These are phyloP conservation scores for Quadriops clusia DNA, from an alignment of 2,888 invertebrate genomes.

Conservation along the genomic window DNA sequence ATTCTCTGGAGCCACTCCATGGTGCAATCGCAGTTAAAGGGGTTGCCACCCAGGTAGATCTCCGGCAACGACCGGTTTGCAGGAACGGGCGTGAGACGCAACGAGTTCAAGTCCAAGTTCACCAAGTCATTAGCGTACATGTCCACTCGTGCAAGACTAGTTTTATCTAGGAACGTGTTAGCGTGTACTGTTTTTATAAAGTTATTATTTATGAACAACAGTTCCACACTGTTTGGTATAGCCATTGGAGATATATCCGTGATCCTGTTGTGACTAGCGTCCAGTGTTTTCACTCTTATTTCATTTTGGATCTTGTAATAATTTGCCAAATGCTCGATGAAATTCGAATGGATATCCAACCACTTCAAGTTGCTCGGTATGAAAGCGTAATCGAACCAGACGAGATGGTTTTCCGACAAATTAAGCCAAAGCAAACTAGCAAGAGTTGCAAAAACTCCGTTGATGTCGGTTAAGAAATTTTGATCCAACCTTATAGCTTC, in stretches of 20 bases:
- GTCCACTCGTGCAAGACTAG: slow-evolving; percentile 74
- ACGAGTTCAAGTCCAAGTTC: slow-evolving; percentile 68
- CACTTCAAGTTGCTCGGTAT: slow-evolving; percentile 81
- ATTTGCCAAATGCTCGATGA: slow-evolving; percentile 76
- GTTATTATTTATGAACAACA: slow-evolving; percentile 82
- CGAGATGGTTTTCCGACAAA: slow-evolving; percentile 80
- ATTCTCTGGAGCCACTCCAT: slow-evolving; percentile 92
- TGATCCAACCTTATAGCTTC: slow-evolving; percentile 81
- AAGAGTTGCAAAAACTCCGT: slow-evolving; percentile 77
- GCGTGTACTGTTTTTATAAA: slow-evolving; percentile 68
- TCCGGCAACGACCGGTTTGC: slow-evolving; percentile 67
- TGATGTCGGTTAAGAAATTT: slow-evolving; percentile 79
- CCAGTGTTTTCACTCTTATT: slow-evolving; percentile 70
- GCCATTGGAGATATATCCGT: slow-evolving; percentile 71
- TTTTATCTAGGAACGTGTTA: slow-evolving; percentile 78
- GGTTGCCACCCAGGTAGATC: slow-evolving; percentile 85
- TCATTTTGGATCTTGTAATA: slow-evolving; percentile 77
- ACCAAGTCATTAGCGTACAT: slow-evolving; percentile 81
- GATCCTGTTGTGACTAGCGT: slow-evolving; percentile 82
- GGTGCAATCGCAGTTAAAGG: slow-evolving; percentile 87
- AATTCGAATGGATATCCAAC: slow-evolving; percentile 84
- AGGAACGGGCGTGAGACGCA: slow-evolving; percentile 64
- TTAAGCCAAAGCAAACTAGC: slow-evolving; percentile 79
- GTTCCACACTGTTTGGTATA: slow-evolving; percentile 78
- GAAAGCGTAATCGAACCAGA: slow-evolving; percentile 89